Percentiles rank a stretch among this genome's conserved stretches.
Evolutionary conservation across 2,888 invertebrate genomes (phyloP).

Genomic region (Zygaena filipendulae): DNA sequence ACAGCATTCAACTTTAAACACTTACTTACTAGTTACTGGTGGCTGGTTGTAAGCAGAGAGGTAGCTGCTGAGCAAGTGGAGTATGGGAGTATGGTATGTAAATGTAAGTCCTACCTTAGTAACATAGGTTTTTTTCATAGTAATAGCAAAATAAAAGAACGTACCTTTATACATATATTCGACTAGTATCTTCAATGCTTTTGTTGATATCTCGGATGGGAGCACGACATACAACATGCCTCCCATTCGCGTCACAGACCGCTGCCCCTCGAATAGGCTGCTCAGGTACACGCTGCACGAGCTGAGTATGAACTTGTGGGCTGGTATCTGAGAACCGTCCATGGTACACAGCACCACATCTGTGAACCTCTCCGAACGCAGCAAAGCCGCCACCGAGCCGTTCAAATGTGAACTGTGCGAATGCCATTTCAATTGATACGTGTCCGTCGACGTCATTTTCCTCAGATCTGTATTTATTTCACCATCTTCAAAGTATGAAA

Average conservation of each 20-base stretch:
- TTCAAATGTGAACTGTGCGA: slow-evolving; percentile 86
- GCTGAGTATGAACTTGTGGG: slow-evolving; percentile 86
- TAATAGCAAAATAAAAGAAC: no score
- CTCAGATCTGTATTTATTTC: slow-evolving; percentile 18
- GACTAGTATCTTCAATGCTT: slow-evolving; percentile 82
- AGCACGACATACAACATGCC: slow-evolving; percentile 76
- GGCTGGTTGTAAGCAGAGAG: no score
- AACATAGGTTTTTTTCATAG: no score
- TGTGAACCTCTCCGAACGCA: slow-evolving; percentile 83
- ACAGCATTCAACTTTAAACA: no score
- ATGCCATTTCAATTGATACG: slow-evolving; percentile 91
- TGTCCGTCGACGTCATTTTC: slow-evolving; percentile 72
- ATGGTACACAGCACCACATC: slow-evolving; percentile 84
- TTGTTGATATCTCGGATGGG: slow-evolving; percentile 83
- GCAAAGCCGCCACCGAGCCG: slow-evolving; percentile 81
- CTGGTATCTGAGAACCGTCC: slow-evolving; percentile 83
- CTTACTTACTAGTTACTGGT: no score
- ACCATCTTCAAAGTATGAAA: slow-evolving; percentile 21
- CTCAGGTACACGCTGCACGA: slow-evolving; percentile 75
- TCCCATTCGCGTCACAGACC: slow-evolving; percentile 51
- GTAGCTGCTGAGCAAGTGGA: no score
- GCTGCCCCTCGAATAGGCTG: slow-evolving; percentile 55
- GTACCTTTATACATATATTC: slow-evolving; percentile 86
- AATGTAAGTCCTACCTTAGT: no score
- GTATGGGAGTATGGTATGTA: no score